Percentiles rank a stretch among this genome's conserved stretches.
Evolutionary conservation across 2,113 vertebrate genomes (phyloP).

Genomic region (Anarrhichthys ocellatus): DNA sequence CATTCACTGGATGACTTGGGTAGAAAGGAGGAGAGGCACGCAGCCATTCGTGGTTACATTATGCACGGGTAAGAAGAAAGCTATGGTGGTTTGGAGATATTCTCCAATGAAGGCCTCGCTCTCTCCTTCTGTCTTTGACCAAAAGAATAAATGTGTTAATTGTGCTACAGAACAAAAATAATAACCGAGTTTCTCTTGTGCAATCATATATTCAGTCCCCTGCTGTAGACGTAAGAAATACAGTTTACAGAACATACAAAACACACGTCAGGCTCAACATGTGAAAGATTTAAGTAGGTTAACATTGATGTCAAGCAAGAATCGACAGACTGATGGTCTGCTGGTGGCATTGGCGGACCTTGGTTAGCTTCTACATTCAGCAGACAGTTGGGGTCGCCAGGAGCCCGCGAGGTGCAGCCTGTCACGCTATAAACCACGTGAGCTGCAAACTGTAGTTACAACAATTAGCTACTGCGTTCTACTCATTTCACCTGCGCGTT

Average conservation of each 20-base stretch:
- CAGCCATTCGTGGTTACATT: conserved; percentile 79
- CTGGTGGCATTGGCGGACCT: background rate
- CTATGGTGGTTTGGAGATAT: conserved; percentile 51
- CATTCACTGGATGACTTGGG: conserved; percentile 71
- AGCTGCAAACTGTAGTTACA: background rate
- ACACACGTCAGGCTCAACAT: conserved; percentile 11
- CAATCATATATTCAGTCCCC: background rate
- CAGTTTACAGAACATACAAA: background rate
- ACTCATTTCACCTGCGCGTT: background rate
- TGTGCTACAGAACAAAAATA: conserved; percentile 21
- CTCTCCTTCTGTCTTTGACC: conserved; percentile 8
- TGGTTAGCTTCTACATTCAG: conserved; percentile 41
- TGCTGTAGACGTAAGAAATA: background rate
- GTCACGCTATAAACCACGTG: background rate
- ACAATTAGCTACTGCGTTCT: background rate
- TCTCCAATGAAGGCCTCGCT: conserved; percentile 22
- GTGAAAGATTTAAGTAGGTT: conserved; percentile 1
- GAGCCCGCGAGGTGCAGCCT: conserved; percentile 49
- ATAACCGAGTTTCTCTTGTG: background rate
- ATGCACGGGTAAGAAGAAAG: conserved; percentile 51
- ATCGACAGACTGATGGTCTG: background rate
- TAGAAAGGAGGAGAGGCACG: conserved; percentile 64
- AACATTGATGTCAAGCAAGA: background rate
- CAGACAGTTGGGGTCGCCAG: conserved; percentile 82
- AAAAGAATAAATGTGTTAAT: conserved; percentile 40